Evolutionary conservation across 2,797 vertebrate species (phyloP), one percentile per base, ranked within the genome.

Genomic region (Lerista edwardsae): DNA sequence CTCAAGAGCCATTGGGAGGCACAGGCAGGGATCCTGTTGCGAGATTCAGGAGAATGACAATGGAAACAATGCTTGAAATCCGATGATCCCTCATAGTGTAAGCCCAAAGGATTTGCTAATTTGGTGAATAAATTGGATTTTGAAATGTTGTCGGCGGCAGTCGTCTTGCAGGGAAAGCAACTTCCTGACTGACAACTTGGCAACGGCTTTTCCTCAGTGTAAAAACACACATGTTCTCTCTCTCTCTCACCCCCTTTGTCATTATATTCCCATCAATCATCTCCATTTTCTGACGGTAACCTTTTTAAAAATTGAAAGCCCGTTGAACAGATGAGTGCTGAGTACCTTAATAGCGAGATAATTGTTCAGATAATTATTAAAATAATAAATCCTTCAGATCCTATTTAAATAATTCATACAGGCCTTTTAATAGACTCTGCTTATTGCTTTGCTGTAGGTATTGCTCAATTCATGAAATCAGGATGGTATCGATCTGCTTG

Each of bases 341-440:
- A 61, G 74, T 44, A 59, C 29, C 74, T 84, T 84, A 84, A 83
- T 77, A 77, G 59, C 29, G 31, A 74, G 29, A 77, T 84, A 84
- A 77, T 84, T 77, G 51, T 69, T 61, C 74, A 84, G 82, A 77
- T 84, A 84, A 77, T 84, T 77, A 84, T 84, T 84, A 84, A 84
- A 84, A 84, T 77, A 84, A 84, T 84, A 84, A 84, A 84, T 84
- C 82, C 75, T 84, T 84, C 82, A 44, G 29, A 61, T 44, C 75
- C 23, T 39, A 59, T 83, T 68, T 84, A 77, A 84, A 84, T 84
- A 84, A 84, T 77, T 59, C 75, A 84, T 84, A 36, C 14, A 31
- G n/a, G 44, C 14, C 21, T 44, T 83, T 69, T 77, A 76, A 77
- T 69, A 69, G 8, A 77, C 7, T 44, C 57, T 69, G 65, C 36